Evolutionary conservation across 2,113 vertebrate genomes (phyloP).

Genomic region (Hiodon alosoides): DNA sequence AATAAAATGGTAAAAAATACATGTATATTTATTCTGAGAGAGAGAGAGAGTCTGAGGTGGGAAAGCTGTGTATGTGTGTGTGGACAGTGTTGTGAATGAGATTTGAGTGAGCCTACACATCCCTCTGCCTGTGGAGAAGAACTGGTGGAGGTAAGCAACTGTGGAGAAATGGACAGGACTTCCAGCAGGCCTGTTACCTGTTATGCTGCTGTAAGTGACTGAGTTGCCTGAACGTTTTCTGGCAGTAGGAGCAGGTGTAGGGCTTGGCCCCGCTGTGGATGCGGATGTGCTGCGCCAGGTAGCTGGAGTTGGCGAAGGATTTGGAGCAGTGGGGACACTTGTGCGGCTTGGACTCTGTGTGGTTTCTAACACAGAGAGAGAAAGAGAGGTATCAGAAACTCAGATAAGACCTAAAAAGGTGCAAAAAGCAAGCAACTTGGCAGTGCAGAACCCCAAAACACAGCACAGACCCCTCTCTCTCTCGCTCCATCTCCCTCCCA

Average conservation of each 20-base stretch:
- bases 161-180: not conserved
- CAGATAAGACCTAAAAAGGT: constrained; percentile 18
- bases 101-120: not conserved
- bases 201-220: constrained; percentile 96
- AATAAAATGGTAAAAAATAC: not conserved
- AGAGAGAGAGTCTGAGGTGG: not conserved
- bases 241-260: constrained; percentile 96
- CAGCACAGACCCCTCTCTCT: constrained; percentile 58
- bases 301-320: constrained; percentile 98
- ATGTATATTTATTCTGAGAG: not conserved
- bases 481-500: constrained; percentile 41
- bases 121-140: not conserved
- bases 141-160: not conserved
- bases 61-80: not conserved
- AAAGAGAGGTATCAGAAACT: constrained; percentile 58
- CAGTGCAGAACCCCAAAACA: constrained; percentile 63
- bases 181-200: constrained; percentile 65
- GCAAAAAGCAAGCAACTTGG: constrained; percentile 45
- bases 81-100: not conserved
- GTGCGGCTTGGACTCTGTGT: constrained; percentile 98
- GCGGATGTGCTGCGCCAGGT: constrained; percentile 97
- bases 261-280: constrained; percentile 98
- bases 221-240: constrained; percentile 95
- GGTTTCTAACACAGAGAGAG: constrained; percentile 66
- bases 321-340: constrained; percentile 99